Base-by-base conservation (phyloP, 2,113 vertebrate genomes). In the Platysteira castanea region DNA sequence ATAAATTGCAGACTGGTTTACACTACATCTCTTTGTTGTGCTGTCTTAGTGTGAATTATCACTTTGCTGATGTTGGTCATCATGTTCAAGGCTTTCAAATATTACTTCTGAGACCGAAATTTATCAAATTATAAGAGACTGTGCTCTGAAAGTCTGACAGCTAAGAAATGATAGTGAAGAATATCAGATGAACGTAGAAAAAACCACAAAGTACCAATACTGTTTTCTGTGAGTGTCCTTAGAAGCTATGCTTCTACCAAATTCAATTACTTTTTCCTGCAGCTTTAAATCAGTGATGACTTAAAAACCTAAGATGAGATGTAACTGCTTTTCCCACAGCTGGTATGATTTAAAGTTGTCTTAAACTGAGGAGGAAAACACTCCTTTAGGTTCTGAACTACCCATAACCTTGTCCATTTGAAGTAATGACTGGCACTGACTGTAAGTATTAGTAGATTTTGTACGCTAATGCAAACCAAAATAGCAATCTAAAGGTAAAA, bases 71-170 rank as follows among this genome's bases (percentile, higher is more conserved):
- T 70, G 47, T 39, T 89, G 79, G 69, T 89, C 89, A 95, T 67
- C 54, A 81, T 7, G 63, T 94, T 90, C 69, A 57, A 90, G 61
- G 90, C 80, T 96, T 96, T 95, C 46, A 91, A 94, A 89, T 91
- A 81, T 87, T 94, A 94, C 57, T 94, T 96, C 79, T 71, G 86
- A 97, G 59, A 81, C 26, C 79, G 49, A 96, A 94, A 95, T 89
- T 95, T 90, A 93, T 83, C 60, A 76, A 91, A 92, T 93, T 81
- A 93, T 95, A 96, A 91, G 41, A 80, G 7, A 23, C 28, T 39
- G 31, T 33, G 7, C 18, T 56, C 54, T 89, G 59, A n/a, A 76
- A 76, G 35, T 76, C 60, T 67, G 77, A 84, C 56, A 54, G 37
- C 44, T 59, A 77, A 68, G 56, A 90, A 88, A 69, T 30, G 0